Evolutionary conservation across 2,888 invertebrate species (phyloP).

Genomic region (Pristionchus entomophagus): DNA sequence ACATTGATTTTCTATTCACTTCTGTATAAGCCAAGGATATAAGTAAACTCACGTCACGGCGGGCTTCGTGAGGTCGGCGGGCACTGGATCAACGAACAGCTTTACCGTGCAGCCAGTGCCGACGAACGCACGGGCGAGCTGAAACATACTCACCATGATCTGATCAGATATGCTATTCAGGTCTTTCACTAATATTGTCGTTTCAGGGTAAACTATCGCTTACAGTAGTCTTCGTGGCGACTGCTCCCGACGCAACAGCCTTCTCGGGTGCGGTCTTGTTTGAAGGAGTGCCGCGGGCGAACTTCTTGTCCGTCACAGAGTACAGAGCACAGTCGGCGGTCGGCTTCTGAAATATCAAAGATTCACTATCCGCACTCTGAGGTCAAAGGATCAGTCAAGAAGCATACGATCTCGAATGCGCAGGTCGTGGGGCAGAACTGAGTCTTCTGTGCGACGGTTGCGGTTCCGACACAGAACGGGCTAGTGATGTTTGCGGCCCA

Average conservation of each 20-base stretch:
- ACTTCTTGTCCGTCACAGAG: neutral
- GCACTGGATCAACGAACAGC: neutral
- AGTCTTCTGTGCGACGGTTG: neutral
- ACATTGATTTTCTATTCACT: too few relatives aligned
- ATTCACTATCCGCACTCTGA: neutral
- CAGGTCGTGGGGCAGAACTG: neutral
- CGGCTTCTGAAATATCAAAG: neutral
- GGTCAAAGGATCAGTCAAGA: neutral
- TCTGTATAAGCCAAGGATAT: neutral
- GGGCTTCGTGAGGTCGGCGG: conserved; percentile 23
- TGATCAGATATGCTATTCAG: too few relatives aligned
- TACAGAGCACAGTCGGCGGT: conserved; percentile 4
- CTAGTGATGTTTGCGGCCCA: neutral
- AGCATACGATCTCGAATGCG: neutral
- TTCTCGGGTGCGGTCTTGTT: neutral
- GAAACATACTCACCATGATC: neutral
- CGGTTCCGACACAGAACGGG: neutral
- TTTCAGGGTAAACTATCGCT: too few relatives aligned
- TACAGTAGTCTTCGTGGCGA: neutral
- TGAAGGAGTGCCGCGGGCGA: conserved; percentile 3
- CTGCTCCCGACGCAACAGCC: neutral
- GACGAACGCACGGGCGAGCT: conserved; percentile 15
- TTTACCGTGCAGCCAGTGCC: conserved; percentile 17
- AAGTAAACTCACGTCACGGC: neutral
- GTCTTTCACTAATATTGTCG: too few relatives aligned